Evolutionary conservation across 2,888 invertebrate genomes (phyloP).

Genomic region (Synanthedon formicaeformis): DNA sequence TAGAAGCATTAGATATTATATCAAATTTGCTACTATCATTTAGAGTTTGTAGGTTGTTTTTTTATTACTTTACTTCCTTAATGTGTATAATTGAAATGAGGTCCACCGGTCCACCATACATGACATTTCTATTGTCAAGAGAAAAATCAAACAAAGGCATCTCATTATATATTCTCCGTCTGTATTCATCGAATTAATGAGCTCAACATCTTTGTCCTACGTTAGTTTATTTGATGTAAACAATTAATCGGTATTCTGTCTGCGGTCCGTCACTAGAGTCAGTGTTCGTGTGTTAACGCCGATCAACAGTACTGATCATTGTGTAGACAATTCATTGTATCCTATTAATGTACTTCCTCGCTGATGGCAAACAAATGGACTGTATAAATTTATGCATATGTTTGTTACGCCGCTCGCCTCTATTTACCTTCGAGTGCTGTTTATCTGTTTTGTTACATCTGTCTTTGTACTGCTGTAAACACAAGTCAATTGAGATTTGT

Average conservation of each 20-base stretch:
- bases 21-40: too few species aligned
- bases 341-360: constrained; percentile 31
- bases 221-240: constrained; percentile 36
- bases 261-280: constrained; percentile 24
- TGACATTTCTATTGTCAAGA: not conserved
- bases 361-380: constrained; percentile 28
- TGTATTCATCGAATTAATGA: constrained; percentile 30
- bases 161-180: constrained; percentile 22
- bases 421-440: constrained; percentile 1
- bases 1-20: too few species aligned
- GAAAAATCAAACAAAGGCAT: not conserved
- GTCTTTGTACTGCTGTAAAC: not conserved
- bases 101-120: too few species aligned
- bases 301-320: constrained; percentile 21
- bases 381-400: constrained; percentile 15
- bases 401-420: constrained; percentile 1
- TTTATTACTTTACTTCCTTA: too few species aligned
- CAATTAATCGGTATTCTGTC: constrained; percentile 57
- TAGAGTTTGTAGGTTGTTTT: too few species aligned
- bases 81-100: too few species aligned
- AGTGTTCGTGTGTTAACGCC: constrained; percentile 33
- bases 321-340: constrained; percentile 35
- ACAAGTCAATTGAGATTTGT: not conserved
- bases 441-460: not conserved
- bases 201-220: constrained; percentile 39